These are phyloP conservation scores for Alouatta palliata DNA, from an alignment of 2,113 vertebrate genomes.

Conservation along the genomic window DNA sequence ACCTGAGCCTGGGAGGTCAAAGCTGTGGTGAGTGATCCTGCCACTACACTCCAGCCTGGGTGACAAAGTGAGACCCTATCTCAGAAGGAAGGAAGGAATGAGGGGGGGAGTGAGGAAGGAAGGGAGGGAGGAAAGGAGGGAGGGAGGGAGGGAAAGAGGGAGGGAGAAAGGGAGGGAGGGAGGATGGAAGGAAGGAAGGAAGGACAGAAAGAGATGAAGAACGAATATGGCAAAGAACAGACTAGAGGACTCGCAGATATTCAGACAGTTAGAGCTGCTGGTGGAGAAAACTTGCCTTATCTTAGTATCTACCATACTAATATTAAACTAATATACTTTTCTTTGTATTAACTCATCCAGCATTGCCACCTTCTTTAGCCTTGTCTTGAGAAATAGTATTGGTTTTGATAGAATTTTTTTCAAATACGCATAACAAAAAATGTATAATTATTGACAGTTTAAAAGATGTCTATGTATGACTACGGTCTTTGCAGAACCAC, in stretches of 20 bases:
- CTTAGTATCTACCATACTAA: not conserved
- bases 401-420: not conserved
- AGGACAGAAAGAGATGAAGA: not conserved
- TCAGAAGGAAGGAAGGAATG: too few relatives aligned
- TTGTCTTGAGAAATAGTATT: constrained; percentile 19
- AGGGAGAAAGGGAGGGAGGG: too few relatives aligned
- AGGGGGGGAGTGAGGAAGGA: too few relatives aligned
- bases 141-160: fast-evolving
- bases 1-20: too few relatives aligned
- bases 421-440: not conserved
- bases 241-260: not conserved
- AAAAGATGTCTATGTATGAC: not conserved
- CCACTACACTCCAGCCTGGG: too few relatives aligned
- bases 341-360: not conserved
- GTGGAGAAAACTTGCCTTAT: not conserved
- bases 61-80: too few relatives aligned
- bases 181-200: too few relatives aligned
- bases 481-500: not conserved
- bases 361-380: not conserved
- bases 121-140: fast-evolving
- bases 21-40: too few relatives aligned
- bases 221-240: not conserved
- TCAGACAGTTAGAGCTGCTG: not conserved
- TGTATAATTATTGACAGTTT: not conserved
- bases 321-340: not conserved